Percentiles rank a stretch among this genome's conserved stretches.
phyloP scores from a whole-genome alignment of 2,113 vertebrate genomes.

The Sylvilagus bachmani region DNA sequence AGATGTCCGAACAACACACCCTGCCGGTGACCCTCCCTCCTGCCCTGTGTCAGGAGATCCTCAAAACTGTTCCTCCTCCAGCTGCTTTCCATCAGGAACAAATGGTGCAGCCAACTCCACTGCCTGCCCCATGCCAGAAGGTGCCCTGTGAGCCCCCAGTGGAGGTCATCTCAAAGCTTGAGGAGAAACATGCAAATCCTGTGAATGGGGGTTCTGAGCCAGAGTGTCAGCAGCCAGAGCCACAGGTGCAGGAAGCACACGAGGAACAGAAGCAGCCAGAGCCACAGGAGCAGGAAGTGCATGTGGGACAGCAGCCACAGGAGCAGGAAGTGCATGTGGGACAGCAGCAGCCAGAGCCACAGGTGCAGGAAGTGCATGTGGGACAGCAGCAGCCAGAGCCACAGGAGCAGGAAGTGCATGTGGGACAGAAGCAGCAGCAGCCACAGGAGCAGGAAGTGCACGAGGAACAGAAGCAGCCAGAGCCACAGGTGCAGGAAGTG shows the following conservation, averaged over 20 bases:
- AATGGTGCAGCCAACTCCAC: neutral
- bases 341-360: too few species aligned
- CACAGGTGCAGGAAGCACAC: neutral
- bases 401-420: neutral
- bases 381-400: neutral
- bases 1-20: slow-evolving; percentile 73
- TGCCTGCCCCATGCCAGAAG: slow-evolving; percentile 25
- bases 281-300: neutral
- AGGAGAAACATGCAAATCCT: neutral
- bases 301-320: neutral
- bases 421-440: neutral
- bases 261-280: neutral
- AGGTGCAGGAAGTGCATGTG: too few species aligned
- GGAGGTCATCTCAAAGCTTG: neutral
- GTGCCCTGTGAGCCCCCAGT: neutral
- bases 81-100: slow-evolving; percentile 20
- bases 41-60: neutral
- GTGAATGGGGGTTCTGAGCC: neutral
- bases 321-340: neutral
- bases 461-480: neutral
- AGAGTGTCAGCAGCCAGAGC: neutral
- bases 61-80: slow-evolving; percentile 28
- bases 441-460: neutral
- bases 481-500: neutral
- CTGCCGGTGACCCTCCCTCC: slow-evolving; percentile 59